Percentiles rank a stretch among this genome's conserved stretches.
Conservation (phyloP, 2,113 vertebrate species). For the Perognathus longimembris region DNA sequence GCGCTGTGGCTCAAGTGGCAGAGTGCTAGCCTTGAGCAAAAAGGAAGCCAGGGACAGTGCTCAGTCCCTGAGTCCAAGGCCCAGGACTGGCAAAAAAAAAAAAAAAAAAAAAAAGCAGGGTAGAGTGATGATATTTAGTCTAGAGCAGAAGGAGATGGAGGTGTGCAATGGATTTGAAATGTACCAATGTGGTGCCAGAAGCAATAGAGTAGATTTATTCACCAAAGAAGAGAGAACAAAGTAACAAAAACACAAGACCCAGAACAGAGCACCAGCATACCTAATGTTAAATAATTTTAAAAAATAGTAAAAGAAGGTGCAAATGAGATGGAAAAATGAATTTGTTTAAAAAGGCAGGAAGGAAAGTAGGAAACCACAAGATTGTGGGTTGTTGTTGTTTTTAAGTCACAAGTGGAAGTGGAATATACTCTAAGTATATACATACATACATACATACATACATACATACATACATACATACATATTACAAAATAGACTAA, state of each 20-base stretch:
- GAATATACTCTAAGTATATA: no score
- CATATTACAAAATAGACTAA: no score
- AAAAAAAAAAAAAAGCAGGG: no score
- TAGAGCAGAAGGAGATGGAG: neutral
- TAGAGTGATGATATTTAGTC: neutral
- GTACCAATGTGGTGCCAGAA: neutral
- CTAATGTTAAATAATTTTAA: neutral
- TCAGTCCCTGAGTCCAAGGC: no score
- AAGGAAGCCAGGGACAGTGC: no score
- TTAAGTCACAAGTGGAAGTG: no score
- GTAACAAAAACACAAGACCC: neutral
- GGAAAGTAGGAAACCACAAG: neutral
- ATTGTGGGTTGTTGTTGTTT: neutral
- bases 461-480: no score
- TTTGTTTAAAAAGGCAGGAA: neutral
- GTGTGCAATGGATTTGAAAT: neutral
- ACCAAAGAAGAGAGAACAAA: neutral
- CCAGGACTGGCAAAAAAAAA: no score
- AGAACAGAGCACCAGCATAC: neutral
- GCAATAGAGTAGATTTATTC: neutral
- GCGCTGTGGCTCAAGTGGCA: no score
- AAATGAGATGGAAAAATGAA: slow-evolving; percentile 11
- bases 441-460: no score
- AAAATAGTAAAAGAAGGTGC: neutral
- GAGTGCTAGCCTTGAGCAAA: no score